Conservation (phyloP, 2,888 invertebrate species). For the Rhagium mordax region DNA sequence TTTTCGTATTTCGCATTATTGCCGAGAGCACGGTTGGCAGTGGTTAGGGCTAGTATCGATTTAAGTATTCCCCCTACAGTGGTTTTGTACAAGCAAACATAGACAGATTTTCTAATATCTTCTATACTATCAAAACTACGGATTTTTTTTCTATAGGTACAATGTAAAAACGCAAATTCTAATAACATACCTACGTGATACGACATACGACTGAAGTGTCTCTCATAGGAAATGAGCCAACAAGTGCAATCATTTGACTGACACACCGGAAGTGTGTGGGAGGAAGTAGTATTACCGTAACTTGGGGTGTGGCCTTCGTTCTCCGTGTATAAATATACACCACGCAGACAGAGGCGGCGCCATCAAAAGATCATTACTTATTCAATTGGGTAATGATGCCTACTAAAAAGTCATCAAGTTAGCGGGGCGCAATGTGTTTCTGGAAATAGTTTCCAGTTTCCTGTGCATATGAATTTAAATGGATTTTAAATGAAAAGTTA, state of each 20-base stretch:
- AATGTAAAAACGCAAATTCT: slow-evolving; percentile 15
- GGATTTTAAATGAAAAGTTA: background rate
- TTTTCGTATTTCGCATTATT: background rate
- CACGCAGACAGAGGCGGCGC: slow-evolving; percentile 23
- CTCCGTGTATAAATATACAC: slow-evolving; percentile 17
- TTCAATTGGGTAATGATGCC: slow-evolving; percentile 17
- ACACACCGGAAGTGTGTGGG: slow-evolving; percentile 53
- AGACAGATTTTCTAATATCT: background rate
- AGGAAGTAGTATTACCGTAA: slow-evolving; percentile 56
- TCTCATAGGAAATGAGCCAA: slow-evolving; percentile 31
- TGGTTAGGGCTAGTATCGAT: background rate
- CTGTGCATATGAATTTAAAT: background rate
- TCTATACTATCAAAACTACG: background rate
- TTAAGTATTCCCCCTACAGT: too few species aligned
- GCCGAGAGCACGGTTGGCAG: background rate
- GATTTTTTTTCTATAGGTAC: too few species aligned
- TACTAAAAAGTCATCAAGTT: background rate
- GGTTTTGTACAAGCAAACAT: background rate
- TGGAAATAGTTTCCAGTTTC: background rate
- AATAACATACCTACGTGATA: slow-evolving; percentile 14
- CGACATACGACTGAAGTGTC: slow-evolving; percentile 8
- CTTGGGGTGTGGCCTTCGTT: slow-evolving; percentile 41
- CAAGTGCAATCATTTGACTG: slow-evolving; percentile 36
- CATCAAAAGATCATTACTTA: background rate
- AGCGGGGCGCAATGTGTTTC: background rate